Evolutionary conservation across 1,140 invertebrate genomes (phyloP).

Genomic region (Aleiodes sp.): DNA sequence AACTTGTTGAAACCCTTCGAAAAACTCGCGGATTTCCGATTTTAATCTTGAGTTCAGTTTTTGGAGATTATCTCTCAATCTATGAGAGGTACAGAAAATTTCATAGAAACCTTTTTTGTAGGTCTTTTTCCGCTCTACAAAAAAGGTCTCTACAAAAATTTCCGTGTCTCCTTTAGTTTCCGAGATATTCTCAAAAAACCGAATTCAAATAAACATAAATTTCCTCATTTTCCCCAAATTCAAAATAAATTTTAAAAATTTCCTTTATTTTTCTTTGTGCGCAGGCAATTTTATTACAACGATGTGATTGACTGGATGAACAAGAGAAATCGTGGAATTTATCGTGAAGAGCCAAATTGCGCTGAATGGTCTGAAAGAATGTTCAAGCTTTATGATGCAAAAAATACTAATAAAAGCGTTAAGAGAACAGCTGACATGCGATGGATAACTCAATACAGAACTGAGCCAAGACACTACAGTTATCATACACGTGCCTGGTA

Average conservation of each 20-base stretch:
- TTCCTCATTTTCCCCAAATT: neutral
- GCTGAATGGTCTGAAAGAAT: conserved; percentile 85
- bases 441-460: conserved; percentile 55
- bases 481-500: conserved; percentile 64
- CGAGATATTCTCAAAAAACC: no score
- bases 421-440: conserved; percentile 60
- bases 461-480: conserved; percentile 57
- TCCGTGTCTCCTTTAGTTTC: no score
- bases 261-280: conserved; percentile 35
- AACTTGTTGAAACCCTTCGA: no score
- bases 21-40: no score
- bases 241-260: neutral
- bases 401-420: conserved; percentile 55
- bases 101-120: no score
- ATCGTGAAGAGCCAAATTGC: conserved; percentile 75
- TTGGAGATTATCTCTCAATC: no score
- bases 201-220: no score
- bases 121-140: no score
- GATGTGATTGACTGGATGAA: conserved; percentile 85
- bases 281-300: conserved; percentile 82
- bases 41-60: no score
- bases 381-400: conserved; percentile 73
- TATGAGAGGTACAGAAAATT: no score
- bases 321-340: conserved; percentile 74
- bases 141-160: no score